A percentile compares a stretch with the other conserved stretches of the same genome.
Evolutionary conservation across 1,140 invertebrate genomes (phyloP).

Genomic region (Popillia japonica): DNA sequence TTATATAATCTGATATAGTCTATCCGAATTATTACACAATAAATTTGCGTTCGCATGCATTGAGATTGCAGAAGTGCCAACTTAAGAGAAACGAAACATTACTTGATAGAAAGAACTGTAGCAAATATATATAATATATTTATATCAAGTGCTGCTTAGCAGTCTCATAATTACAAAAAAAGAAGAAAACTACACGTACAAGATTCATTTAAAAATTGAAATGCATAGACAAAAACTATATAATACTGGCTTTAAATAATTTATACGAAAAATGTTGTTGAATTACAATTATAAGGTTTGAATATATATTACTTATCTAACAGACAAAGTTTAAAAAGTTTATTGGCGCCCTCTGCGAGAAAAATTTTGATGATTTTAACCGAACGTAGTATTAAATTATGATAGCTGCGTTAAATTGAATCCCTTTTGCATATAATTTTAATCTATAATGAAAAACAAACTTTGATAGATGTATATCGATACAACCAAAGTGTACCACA

Average conservation of each 20-base stretch:
- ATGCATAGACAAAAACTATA: slow-evolving; percentile 3
- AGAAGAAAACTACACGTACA: background rate
- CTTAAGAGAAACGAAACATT: background rate
- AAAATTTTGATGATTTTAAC: too few relatives aligned
- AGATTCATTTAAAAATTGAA: background rate
- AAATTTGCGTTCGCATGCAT: background rate
- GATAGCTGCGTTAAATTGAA: too few relatives aligned
- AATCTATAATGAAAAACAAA: too few relatives aligned
- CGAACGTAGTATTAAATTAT: too few relatives aligned
- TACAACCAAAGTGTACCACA: too few relatives aligned
- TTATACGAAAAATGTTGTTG: background rate
- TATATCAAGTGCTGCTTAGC: slow-evolving; percentile 2
- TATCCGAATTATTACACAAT: too few relatives aligned
- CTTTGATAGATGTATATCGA: too few relatives aligned
- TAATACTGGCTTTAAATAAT: slow-evolving; percentile 15
- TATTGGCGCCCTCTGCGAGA: too few relatives aligned
- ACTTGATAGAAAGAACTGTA: background rate
- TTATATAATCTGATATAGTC: too few relatives aligned
- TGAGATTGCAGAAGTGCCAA: background rate
- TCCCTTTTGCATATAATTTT: too few relatives aligned
- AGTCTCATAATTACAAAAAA: slow-evolving; percentile 18
- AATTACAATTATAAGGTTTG: background rate
- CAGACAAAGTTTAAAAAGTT: too few relatives aligned
- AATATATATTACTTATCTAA: too few relatives aligned
- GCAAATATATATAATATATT: background rate